A percentile compares a stretch with the other conserved stretches of the same genome.
Conservation (phyloP, 2,797 vertebrate species). For the Betta splendens region DNA sequence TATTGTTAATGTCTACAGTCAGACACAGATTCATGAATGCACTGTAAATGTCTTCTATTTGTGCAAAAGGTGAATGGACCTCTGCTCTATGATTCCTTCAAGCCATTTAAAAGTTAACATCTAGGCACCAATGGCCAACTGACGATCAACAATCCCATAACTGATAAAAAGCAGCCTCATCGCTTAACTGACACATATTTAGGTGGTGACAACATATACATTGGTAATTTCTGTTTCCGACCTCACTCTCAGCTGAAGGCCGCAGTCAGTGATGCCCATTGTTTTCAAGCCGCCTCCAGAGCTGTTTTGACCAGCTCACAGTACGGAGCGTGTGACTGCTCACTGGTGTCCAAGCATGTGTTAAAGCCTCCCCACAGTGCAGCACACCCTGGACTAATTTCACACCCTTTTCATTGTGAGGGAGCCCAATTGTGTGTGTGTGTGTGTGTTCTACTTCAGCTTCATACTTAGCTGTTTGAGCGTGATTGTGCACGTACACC, state of each 20-base stretch:
- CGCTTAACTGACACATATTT: neutral
- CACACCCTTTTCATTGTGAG: constrained; percentile 51
- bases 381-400: constrained; percentile 52
- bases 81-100: no score
- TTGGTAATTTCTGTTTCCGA: no score
- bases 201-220: neutral
- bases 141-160: neutral
- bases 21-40: no score
- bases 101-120: no score
- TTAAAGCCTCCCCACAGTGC: constrained; percentile 62
- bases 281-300: constrained; percentile 33
- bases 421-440: constrained; percentile 16
- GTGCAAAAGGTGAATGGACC: no score
- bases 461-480: constrained; percentile 21
- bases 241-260: constrained; percentile 8
- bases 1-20: no score
- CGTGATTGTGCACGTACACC: neutral
- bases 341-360: constrained; percentile 36
- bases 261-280: constrained; percentile 38
- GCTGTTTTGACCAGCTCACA: constrained; percentile 29
- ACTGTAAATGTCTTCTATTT: no score
- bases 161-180: neutral
- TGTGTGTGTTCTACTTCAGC: constrained; percentile 6
- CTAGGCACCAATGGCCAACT: neutral
- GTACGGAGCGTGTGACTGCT: constrained; percentile 32